Conservation (phyloP, 2,797 vertebrate species). For the Carcharodon carcharias region DNA sequence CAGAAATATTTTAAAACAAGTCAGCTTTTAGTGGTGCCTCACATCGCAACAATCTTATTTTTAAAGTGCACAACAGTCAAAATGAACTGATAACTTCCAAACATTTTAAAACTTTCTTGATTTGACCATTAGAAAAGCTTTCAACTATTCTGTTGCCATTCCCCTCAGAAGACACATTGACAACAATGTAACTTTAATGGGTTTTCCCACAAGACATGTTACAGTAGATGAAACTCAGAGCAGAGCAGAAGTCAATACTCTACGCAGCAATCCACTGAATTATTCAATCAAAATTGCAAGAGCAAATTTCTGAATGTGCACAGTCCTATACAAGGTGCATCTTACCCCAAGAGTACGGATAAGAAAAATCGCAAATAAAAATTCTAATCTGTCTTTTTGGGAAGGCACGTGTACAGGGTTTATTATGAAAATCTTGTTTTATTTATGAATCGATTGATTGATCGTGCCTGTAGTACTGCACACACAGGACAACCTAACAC, state of each 20-base stretch:
- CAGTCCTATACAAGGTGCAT: background rate
- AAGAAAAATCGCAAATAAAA: background rate
- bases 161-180: background rate
- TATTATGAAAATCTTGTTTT: constrained; percentile 7
- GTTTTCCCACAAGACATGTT: background rate
- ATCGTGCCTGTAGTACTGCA: background rate
- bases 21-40: background rate
- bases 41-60: background rate
- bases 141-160: background rate
- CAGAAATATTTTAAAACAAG: background rate
- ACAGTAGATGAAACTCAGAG: background rate
- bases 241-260: background rate
- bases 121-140: background rate
- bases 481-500: constrained; percentile 3
- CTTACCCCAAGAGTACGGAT: background rate
- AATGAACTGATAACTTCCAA: background rate
- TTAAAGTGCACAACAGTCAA: background rate
- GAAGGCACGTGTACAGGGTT: background rate
- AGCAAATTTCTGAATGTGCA: background rate
- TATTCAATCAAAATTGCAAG: background rate
- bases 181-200: constrained; percentile 19
- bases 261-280: background rate
- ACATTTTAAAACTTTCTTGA: background rate
- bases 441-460: constrained; percentile 19
- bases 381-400: background rate